These are phyloP conservation scores for Thamnaconus septentrionalis DNA, from an alignment of 2,113 vertebrate species.

Conservation along the genomic window DNA sequence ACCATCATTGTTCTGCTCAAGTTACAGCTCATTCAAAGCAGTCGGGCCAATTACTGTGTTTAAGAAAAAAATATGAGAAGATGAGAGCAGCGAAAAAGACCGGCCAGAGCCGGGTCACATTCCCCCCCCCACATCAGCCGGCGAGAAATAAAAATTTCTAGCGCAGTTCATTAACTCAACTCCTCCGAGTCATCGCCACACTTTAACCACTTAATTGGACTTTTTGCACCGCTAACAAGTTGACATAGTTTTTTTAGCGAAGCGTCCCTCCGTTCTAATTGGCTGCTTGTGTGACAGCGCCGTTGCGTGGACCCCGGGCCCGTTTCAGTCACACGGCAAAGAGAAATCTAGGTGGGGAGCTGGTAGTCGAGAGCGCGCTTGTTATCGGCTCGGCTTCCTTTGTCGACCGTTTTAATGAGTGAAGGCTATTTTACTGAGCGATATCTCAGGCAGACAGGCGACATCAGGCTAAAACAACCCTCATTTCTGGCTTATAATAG, in stretches of 20 bases:
- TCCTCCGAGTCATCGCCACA: conserved; percentile 46
- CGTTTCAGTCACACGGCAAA: conserved; percentile 21
- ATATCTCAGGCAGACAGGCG: too few species aligned
- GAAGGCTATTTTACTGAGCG: too few species aligned
- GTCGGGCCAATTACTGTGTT: conserved; percentile 10
- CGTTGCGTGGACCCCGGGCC: background rate
- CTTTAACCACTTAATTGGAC: conserved; percentile 63
- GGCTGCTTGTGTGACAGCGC: conserved; percentile 28
- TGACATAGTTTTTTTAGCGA: conserved; percentile 52
- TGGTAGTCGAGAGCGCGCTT: conserved; percentile 25
- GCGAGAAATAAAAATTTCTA: conserved; percentile 33
- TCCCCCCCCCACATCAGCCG: conserved; percentile 46
- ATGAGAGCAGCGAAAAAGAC: conserved; percentile 29
- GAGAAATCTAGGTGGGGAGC: conserved; percentile 21
- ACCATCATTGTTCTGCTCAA: conserved; percentile 5
- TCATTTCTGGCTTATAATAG: too few species aligned
- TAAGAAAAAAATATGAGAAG: conserved; percentile 14
- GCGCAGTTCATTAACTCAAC: conserved; percentile 57
- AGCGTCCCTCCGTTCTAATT: conserved; percentile 58
- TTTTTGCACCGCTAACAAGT: conserved; percentile 44
- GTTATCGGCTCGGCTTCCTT: conserved; percentile 16
- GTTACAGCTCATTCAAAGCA: background rate
- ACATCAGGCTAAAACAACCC: too few species aligned
- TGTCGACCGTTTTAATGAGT: conserved; percentile 4
- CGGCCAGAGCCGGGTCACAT: conserved; percentile 32